These are phyloP conservation scores for Zaprionus lachaisei DNA, from an alignment of 1,140 invertebrate species.

Conservation along the genomic window DNA sequence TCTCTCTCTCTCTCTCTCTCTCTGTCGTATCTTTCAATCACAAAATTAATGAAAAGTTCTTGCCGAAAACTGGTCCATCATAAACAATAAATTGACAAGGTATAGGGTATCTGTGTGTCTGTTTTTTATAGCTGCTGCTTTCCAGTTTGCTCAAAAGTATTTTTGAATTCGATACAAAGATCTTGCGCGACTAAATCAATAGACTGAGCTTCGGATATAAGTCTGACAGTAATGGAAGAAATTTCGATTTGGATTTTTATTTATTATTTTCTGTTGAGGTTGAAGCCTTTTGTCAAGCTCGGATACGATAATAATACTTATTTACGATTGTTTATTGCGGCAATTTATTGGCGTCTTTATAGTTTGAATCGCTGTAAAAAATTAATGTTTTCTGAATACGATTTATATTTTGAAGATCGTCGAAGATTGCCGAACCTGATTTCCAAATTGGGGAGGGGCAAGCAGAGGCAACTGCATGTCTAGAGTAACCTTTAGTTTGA, in stretches of 20 bases:
- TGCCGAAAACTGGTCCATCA: background rate
- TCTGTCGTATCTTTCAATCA: background rate
- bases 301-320: conserved; percentile 20
- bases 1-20: too few species aligned
- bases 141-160: background rate
- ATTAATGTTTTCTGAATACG: conserved; percentile 33
- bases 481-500: conserved; percentile 52
- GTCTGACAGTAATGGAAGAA: conserved; percentile 7
- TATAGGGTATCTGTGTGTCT: background rate
- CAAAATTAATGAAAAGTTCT: conserved; percentile 6
- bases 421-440: conserved; percentile 32
- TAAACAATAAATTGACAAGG: background rate
- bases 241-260: background rate
- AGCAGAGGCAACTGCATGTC: conserved; percentile 13
- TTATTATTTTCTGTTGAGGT: background rate
- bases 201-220: conserved; percentile 3
- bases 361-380: conserved; percentile 29
- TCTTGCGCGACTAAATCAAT: background rate
- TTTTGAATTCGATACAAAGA: background rate
- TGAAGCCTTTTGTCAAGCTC: background rate
- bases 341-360: conserved; percentile 40
- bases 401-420: conserved; percentile 20
- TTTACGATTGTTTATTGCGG: conserved; percentile 37
- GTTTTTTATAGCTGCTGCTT: background rate
- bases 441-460: background rate